These are phyloP conservation scores for Poecilia picta DNA, from an alignment of 2,797 vertebrate genomes.

Conservation along the genomic window DNA sequence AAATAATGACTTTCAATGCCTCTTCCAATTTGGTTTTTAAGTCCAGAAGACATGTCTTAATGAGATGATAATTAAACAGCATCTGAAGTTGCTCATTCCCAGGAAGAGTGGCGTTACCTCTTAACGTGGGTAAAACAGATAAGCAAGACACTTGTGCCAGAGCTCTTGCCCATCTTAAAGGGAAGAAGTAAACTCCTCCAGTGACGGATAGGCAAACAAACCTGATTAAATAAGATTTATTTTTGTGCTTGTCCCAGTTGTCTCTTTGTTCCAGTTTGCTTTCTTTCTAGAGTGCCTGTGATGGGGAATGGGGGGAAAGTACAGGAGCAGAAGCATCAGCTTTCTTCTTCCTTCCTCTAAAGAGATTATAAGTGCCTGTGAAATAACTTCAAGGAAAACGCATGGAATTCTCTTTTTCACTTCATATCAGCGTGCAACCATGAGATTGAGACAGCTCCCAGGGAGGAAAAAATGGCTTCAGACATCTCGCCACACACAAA, in stretches of 20 bases:
- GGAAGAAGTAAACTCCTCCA: conserved; percentile 47
- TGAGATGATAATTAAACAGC: conserved; percentile 65
- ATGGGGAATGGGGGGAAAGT: conserved; percentile 57
- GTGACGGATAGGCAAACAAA: conserved; percentile 52
- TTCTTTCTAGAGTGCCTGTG: conserved; percentile 64
- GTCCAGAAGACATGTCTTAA: conserved; percentile 55
- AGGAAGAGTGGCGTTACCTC: conserved; percentile 48
- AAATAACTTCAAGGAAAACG: conserved; percentile 74
- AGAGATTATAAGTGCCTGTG: conserved; percentile 76
- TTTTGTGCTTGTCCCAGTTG: conserved; percentile 63
- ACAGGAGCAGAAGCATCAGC: conserved; percentile 59
- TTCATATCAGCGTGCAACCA: conserved; percentile 63
- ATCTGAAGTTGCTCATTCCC: conserved; percentile 51
- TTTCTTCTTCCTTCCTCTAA: conserved; percentile 66
- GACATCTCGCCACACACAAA: conserved; percentile 61
- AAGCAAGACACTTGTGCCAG: conserved; percentile 37
- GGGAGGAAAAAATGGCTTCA: conserved; percentile 52
- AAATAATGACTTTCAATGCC: conserved; percentile 56
- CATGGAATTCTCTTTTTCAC: conserved; percentile 54
- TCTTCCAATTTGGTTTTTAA: conserved; percentile 47
- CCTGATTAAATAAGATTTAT: conserved; percentile 76
- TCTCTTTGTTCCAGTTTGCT: conserved; percentile 74
- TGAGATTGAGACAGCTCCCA: conserved; percentile 54
- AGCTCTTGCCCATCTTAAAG: conserved; percentile 50
- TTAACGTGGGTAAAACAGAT: conserved; percentile 52